Evolutionary conservation across 2,888 invertebrate species (phyloP).

Genomic region (Caenorhabditis sp.): DNA sequence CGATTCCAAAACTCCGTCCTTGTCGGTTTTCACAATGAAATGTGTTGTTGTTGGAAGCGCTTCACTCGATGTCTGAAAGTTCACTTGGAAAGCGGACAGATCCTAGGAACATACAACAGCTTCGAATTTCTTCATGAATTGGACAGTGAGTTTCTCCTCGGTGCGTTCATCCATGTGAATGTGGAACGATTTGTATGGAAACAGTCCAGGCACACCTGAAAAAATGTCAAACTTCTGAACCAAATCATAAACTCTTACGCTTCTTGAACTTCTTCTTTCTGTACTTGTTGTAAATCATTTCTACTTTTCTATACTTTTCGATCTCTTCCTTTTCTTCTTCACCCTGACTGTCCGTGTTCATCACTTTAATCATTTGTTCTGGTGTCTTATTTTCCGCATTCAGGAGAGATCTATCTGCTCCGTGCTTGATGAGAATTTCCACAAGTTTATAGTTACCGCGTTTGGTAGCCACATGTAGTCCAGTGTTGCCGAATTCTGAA

Average conservation of each 20-base stretch:
- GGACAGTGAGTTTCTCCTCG: not conserved
- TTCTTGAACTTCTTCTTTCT: slow-evolving; percentile 2
- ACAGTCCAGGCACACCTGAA: slow-evolving; percentile 24
- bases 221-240: not conserved
- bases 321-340: not conserved
- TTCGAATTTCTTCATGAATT: slow-evolving; percentile 18
- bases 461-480: slow-evolving; percentile 24
- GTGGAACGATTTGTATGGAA: slow-evolving; percentile 15
- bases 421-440: slow-evolving; percentile 25
- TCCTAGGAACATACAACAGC: slow-evolving; percentile 22
- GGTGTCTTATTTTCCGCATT: slow-evolving; percentile 14
- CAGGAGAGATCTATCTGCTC: slow-evolving; percentile 29
- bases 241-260: not conserved
- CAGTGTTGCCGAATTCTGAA: slow-evolving; percentile 37
- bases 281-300: slow-evolving; percentile 7
- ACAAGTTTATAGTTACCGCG: slow-evolving; percentile 2
- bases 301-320: not conserved
- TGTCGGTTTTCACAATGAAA: slow-evolving; percentile 8
- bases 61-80: slow-evolving; percentile 18
- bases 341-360: not conserved
- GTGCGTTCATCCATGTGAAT: slow-evolving; percentile 10
- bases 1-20: slow-evolving; percentile 6
- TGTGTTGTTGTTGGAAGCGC: slow-evolving; percentile 14
- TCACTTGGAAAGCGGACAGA: not conserved
- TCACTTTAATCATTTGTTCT: slow-evolving; percentile 18